These are phyloP conservation scores for Ypsolopha sequella DNA, from an alignment of 2,888 invertebrate species.

Conservation along the genomic window DNA sequence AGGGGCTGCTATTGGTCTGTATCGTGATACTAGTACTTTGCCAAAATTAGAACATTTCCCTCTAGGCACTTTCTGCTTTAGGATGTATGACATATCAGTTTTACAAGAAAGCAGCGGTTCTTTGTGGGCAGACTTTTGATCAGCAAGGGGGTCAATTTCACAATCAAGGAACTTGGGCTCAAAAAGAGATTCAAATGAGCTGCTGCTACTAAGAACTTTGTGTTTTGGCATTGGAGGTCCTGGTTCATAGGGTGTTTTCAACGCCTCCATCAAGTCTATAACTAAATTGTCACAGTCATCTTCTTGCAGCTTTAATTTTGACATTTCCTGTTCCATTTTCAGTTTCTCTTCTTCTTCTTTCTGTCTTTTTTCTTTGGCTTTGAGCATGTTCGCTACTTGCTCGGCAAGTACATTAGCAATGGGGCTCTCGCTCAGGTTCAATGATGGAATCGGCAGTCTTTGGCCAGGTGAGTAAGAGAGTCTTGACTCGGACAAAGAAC, in stretches of 20 bases:
- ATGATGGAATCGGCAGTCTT: slow-evolving; percentile 32
- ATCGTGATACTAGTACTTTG: slow-evolving; percentile 35
- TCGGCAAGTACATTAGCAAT: slow-evolving; percentile 34
- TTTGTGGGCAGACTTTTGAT: slow-evolving; percentile 9
- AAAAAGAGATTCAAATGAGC: slow-evolving; percentile 38
- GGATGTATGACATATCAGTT: slow-evolving; percentile 43
- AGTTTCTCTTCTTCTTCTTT: slow-evolving; percentile 28
- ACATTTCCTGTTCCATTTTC: slow-evolving; percentile 27
- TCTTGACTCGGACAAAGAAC: slow-evolving; percentile 27
- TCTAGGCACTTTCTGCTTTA: slow-evolving; percentile 25
- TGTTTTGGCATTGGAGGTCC: slow-evolving; percentile 7
- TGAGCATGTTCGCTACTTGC: slow-evolving; percentile 52
- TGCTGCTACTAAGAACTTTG: slow-evolving; percentile 24
- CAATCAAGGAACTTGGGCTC: slow-evolving; percentile 22
- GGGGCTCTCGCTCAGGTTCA: slow-evolving; percentile 26
- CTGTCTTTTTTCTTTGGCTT: slow-evolving; percentile 36
- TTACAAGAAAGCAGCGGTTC: slow-evolving; percentile 29
- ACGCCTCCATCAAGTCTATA: slow-evolving; percentile 43
- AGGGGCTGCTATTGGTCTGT: slow-evolving; percentile 36
- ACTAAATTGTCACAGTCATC: slow-evolving; percentile 24
- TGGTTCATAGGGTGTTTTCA: slow-evolving; percentile 23
- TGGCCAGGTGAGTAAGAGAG: slow-evolving; percentile 22
- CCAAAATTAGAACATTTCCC: slow-evolving; percentile 46
- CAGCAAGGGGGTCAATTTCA: slow-evolving; percentile 13
- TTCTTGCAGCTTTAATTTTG: slow-evolving; percentile 22